These are phyloP conservation scores for Rhynchotus rufescens DNA, from an alignment of 2,797 vertebrate genomes.

Conservation along the genomic window DNA sequence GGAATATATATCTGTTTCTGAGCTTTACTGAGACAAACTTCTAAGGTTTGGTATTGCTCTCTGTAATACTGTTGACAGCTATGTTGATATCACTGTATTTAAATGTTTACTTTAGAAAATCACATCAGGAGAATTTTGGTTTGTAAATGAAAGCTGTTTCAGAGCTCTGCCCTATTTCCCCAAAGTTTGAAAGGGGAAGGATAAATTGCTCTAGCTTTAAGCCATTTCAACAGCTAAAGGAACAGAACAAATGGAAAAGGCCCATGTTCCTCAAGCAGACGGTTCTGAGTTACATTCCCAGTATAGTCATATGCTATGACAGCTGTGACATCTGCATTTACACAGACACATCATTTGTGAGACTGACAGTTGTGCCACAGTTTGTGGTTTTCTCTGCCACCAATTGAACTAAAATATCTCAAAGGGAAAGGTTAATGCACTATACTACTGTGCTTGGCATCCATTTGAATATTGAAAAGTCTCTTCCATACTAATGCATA, in stretches of 20 bases:
- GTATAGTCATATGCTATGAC: conserved; percentile 49
- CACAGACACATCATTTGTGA: conserved; percentile 58
- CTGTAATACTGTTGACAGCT: conserved; percentile 37
- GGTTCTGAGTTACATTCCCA: conserved; percentile 35
- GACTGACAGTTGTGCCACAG: conserved; percentile 67
- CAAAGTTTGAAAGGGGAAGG: conserved; percentile 51
- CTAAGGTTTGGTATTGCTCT: conserved; percentile 30
- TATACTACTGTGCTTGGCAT: conserved; percentile 58
- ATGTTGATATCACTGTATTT: conserved; percentile 63
- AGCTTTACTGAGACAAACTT: conserved; percentile 13
- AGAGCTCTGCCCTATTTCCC: conserved; percentile 37
- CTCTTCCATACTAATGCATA: conserved; percentile 39
- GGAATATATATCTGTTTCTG: conserved; percentile 57
- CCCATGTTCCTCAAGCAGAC: conserved; percentile 14
- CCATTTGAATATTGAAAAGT: conserved; percentile 62
- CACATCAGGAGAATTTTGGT: conserved; percentile 54
- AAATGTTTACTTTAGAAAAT: conserved; percentile 67
- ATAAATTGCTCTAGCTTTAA: conserved; percentile 65
- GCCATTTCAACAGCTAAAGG: conserved; percentile 41
- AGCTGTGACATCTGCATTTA: conserved; percentile 52
- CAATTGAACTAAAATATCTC: conserved; percentile 68
- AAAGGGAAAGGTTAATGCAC: conserved; percentile 70
- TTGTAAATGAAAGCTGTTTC: conserved; percentile 48
- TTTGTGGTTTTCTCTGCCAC: conserved; percentile 70
- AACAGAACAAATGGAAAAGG: conserved; percentile 45